Evolutionary conservation across 2,797 vertebrate species (phyloP), one percentile per base, ranked within the genome.

Genomic region (Podarcis siculus): DNA sequence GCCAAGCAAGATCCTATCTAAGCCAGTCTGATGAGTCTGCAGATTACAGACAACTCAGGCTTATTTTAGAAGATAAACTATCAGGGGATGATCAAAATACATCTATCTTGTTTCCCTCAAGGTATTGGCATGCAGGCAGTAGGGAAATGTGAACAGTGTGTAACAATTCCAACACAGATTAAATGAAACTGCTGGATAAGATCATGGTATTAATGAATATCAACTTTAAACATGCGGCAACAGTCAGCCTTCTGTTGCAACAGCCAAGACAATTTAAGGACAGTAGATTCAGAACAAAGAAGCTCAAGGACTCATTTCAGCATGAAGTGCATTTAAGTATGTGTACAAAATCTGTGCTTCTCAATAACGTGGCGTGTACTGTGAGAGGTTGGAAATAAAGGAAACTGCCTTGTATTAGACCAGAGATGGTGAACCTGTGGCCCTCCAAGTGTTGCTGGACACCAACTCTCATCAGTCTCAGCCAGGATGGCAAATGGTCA

Each of bases 11-110:
- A 96, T 95, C 91, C 92, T 96, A 95, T 96, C 96, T 92, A 85
- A 91, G 80, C 79, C 92, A 91, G 88, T 88, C 84, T 94, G 95
- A 96, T 95, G 94, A 95, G 94, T 96, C 8, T 94, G 90, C 94
- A 93, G 89, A 94, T 95, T 96, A 90, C 93, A 94, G 93, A 95
- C 95, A 96, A 91, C 85, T 64, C 84, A 88, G 80, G 89, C 92
- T 96, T 97, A 96, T 96, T 94, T 97, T 77, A 89, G 89, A 94
- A 94, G 95, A 96, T 93, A 91, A 96, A 95, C 94, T 94, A 94
- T 94, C 78, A 5, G 86, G 87, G n/a, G 86, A 93, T 90, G 89
- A 94, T 94, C 87, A 92, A 86, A 96, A 95, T 88, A 91, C 13
- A 89, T 93, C 93, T 93, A 94, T 86, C 87, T 82, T 93, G 79